phyloP scores from a whole-genome alignment of 1,140 invertebrate species.

The Linepithema humile region DNA sequence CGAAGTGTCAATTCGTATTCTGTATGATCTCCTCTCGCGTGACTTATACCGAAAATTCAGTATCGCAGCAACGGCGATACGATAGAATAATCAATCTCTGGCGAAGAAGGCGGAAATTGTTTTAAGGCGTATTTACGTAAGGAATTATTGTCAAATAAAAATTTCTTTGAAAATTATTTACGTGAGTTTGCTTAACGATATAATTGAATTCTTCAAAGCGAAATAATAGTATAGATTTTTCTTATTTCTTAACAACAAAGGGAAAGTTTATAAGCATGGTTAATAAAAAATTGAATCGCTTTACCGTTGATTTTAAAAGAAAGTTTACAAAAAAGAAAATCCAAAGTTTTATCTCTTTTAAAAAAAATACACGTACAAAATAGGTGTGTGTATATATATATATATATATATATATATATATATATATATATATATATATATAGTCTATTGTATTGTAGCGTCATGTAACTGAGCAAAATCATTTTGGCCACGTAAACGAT shows the following conservation, averaged over 20 bases:
- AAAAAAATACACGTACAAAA: not conserved
- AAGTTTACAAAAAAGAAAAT: not conserved
- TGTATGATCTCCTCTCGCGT: not conserved
- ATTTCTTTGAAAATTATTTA: not conserved
- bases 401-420: not conserved
- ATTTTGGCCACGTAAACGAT: constrained; percentile 25
- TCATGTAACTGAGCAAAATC: constrained; percentile 4
- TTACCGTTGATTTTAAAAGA: not conserved
- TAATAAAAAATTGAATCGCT: constrained; percentile 17
- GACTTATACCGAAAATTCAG: not conserved
- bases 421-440: not conserved
- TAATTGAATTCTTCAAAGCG: not conserved
- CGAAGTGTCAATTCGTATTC: constrained; percentile 25
- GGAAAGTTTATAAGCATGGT: not conserved
- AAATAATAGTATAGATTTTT: not conserved
- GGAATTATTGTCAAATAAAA: not conserved
- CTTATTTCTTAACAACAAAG: not conserved
- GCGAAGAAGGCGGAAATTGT: not conserved
- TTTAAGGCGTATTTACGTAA: not conserved
- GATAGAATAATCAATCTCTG: not conserved
- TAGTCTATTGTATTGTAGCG: constrained; percentile 8
- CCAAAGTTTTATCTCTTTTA: not conserved
- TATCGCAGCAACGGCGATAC: not conserved
- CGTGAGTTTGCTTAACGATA: not conserved
- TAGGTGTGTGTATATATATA: not conserved